Base-by-base conservation (phyloP, 2,113 vertebrate species). In the Myiozetetes cayanensis region DNA sequence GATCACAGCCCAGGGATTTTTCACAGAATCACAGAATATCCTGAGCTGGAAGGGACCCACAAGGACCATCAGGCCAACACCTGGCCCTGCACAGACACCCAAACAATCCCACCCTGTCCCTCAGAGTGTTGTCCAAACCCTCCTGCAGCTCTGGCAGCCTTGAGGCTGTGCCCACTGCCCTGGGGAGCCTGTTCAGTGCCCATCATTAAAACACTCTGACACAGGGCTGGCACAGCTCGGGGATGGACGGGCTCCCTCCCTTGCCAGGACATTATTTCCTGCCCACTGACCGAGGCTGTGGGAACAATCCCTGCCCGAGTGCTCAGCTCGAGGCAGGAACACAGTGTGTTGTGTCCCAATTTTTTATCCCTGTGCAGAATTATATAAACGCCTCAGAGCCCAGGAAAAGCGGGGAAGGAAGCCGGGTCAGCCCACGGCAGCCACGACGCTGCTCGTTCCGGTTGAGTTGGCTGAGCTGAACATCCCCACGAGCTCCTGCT, bases 221-320 rank as follows among this genome's bases (percentile, higher is more conserved):
- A 21, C 16, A 8, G 23, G 25, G 80, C 15, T 0, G 2, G 81
- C 76, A 79, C 37, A 4, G 1, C 12, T 1, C 0, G 0, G 71
- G 1, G 8, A 46, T 4, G 1, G 50, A 33, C 0, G 0, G 53
- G 78, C 82, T 87, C 50, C 50, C 2, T 18, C 37, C 71, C 35
- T 15, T 8, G 59, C 82, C 83, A 44, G 83, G 56, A 22, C 49
- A 24, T 58, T 35, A 41, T 12, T 46, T 65, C 39, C 73, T 50
- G 73, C 62, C 74, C 10, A 3, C 3, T n/a, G 41, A 6, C 2
- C 0, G 1, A 49, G 66, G 83, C 74, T 75, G 79, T 3, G 5
- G 63, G 33, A 61, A 39, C 6, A 46, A 44, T 52, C 61, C 50
- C 77, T 15, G 66, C 66, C 72, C 7, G 12, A 8, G 8, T 6